Evolutionary conservation across 1,140 invertebrate genomes (phyloP).

Genomic region (Drosophila teissieri): DNA sequence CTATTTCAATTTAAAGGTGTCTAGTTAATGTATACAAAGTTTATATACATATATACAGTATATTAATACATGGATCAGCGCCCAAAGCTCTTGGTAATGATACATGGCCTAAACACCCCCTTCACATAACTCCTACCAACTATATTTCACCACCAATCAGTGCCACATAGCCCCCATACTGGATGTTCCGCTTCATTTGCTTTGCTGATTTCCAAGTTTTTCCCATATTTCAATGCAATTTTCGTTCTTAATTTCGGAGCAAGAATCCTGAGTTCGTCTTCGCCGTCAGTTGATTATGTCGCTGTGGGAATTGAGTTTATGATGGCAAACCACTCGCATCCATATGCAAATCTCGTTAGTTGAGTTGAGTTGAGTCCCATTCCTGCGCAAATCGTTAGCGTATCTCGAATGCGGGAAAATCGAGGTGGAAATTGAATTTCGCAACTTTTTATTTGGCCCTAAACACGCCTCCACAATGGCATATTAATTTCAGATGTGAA

Average conservation of each 20-base stretch:
- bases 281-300: constrained; percentile 69
- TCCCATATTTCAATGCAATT: constrained; percentile 66
- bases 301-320: constrained; percentile 74
- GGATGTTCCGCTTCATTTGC: constrained; percentile 57
- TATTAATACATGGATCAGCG: background rate
- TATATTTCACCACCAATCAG: background rate
- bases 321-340: constrained; percentile 48
- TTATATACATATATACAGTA: too few species aligned
- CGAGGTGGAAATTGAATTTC: constrained; percentile 67
- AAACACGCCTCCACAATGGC: constrained; percentile 65
- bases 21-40: too few species aligned
- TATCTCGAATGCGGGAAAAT: constrained; percentile 43
- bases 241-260: constrained; percentile 58
- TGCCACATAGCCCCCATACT: background rate
- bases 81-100: background rate
- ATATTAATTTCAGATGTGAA: constrained; percentile 74
- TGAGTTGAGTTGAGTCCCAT: constrained; percentile 50
- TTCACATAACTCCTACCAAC: background rate
- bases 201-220: constrained; percentile 76
- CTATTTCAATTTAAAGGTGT: background rate
- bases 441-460: constrained; percentile 44
- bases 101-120: background rate
- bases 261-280: constrained; percentile 22
- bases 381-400: constrained; percentile 55
- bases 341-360: constrained; percentile 80